Percentiles rank a stretch among this genome's conserved stretches.
Conservation (phyloP, 2,797 vertebrate species). For the Cryptoblepharus egeriae region DNA sequence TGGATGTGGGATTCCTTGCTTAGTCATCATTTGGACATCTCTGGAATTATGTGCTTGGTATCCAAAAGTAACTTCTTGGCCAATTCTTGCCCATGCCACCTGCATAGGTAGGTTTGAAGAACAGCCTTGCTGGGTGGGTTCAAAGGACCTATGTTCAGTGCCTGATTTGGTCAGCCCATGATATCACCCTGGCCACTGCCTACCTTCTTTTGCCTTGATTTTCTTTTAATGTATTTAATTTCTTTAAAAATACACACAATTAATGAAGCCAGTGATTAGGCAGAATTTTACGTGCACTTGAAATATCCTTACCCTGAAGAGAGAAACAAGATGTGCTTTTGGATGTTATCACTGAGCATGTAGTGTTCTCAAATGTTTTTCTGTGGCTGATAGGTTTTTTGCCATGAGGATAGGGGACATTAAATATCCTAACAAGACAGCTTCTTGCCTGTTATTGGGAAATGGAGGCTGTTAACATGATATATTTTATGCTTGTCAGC, state of each 20-base stretch:
- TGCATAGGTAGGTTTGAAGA: no score
- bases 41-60: background rate
- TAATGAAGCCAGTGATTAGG: no score
- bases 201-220: no score
- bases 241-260: no score
- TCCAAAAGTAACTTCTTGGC: background rate
- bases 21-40: background rate
- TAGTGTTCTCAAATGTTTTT: background rate
- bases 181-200: no score
- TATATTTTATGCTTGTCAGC: conserved; percentile 42
- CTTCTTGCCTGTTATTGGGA: conserved; percentile 14
- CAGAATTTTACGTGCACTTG: no score
- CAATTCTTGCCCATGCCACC: no score
- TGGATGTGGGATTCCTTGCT: no score
- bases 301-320: background rate
- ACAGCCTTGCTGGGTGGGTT: no score
- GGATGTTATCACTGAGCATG: background rate
- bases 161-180: no score
- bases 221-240: no score
- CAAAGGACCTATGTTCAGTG: no score
- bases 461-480: conserved; percentile 32
- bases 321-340: background rate
- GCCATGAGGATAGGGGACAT: background rate
- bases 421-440: conserved; percentile 47
- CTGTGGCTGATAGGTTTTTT: background rate